Evolutionary conservation across 2,888 invertebrate species (phyloP).

Genomic region (Drosophila helvetica): DNA sequence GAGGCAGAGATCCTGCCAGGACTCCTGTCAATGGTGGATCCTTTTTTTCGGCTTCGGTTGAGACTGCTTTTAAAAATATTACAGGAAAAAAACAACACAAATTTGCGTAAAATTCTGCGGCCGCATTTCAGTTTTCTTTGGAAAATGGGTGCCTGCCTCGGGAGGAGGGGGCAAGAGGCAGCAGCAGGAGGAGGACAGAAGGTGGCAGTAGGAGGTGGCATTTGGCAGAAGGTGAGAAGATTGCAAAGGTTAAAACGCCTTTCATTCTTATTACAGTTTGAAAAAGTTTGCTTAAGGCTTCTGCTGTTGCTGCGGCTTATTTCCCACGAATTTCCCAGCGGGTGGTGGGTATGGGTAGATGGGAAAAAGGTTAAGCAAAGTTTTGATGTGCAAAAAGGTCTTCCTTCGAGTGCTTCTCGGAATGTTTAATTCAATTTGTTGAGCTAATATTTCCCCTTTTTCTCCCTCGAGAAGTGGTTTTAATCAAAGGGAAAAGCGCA

Average conservation of each 20-base stretch:
- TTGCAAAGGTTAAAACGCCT: slow-evolving; percentile 43
- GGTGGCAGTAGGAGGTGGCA: slow-evolving; percentile 1
- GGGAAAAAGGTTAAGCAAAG: slow-evolving; percentile 50
- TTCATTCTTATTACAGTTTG: slow-evolving; percentile 48
- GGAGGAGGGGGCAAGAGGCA: neutral
- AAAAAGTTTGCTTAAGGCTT: slow-evolving; percentile 44
- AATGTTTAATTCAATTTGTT: slow-evolving; percentile 56
- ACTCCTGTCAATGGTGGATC: slow-evolving; percentile 45
- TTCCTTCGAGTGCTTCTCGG: slow-evolving; percentile 18
- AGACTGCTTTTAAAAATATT: slow-evolving; percentile 41
- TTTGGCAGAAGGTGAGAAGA: slow-evolving; percentile 6
- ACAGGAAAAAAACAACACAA: slow-evolving; percentile 25
- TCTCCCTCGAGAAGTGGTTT: neutral
- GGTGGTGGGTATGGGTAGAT: neutral
- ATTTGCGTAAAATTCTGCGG: slow-evolving; percentile 48
- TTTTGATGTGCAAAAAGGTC: slow-evolving; percentile 36
- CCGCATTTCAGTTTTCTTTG: slow-evolving; percentile 21
- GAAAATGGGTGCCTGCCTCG: neutral
- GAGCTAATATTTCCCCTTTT: slow-evolving; percentile 26
- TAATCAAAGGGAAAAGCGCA: neutral
- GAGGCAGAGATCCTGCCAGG: neutral
- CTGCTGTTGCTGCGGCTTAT: neutral
- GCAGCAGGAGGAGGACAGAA: too few species aligned
- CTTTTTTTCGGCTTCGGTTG: slow-evolving; percentile 10
- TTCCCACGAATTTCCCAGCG: slow-evolving; percentile 34